Base-by-base conservation (phyloP, 2,888 invertebrate species). In the Eupithecia exiguata region DNA sequence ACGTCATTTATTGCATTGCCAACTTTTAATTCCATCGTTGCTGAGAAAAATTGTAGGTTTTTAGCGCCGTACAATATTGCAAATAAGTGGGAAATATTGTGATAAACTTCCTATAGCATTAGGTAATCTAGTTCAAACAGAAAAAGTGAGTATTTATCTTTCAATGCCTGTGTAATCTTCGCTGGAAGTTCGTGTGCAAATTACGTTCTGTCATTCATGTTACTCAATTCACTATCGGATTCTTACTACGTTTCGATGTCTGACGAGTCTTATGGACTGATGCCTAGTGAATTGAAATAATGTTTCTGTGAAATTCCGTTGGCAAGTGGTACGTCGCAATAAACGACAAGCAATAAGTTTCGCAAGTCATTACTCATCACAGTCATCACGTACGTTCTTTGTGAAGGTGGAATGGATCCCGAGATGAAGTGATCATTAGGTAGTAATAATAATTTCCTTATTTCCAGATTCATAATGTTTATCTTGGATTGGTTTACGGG, bases 401-500 rank as follows among this genome's bases (percentile, higher is more conserved):
- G 89, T 91, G 87, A 87, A 79, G 82, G 74, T 75, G 74, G 21
- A 71, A 49, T 66, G 43, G 30, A 69, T 73, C 68, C 40, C 63
- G 25, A 77, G 77, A 79, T 80, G 72, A 71, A 49, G 18, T 49
- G 81, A 79, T 66, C 43, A 35, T 16, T 68, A n/a, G n/a, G 0
- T 53, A 77, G 72, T 89, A 85, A 87, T 86, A 80, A 77, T 80
- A 70, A 84, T 86, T 87, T 87, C 80, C 75, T 87, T 82, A 82
- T 75, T 89, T 94, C 83, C 92, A 94, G 93, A 93, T 91, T 89
- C 90, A 93, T 89, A 91, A 98, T 98, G 98, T 98, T 98, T 95
- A 97, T 98, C 95, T 97, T 97, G 97, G 98, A 98, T 94, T 98
- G 98, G 98, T 97, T 98, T 91, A 97, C 98, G 92, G 98, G 98